phyloP scores from a whole-genome alignment of 1,140 invertebrate species.

The Bombus sibiricus region DNA sequence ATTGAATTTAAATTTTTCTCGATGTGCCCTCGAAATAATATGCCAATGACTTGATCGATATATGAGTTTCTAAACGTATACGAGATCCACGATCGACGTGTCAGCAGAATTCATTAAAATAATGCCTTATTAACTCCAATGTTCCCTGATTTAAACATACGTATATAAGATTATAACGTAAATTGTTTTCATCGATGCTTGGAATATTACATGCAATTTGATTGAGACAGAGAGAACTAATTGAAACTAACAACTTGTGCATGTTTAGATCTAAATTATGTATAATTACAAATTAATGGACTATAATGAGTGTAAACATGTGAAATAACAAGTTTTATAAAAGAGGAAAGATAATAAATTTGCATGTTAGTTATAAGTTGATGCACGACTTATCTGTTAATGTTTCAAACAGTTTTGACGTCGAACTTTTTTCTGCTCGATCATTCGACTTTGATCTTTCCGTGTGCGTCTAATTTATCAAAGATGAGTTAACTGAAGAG shows the following conservation, averaged over 20 bases:
- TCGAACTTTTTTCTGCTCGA: neutral
- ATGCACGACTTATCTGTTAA: neutral
- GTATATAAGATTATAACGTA: neutral
- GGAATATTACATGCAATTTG: neutral
- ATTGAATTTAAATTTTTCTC: neutral
- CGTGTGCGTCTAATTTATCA: neutral
- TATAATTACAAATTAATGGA: neutral
- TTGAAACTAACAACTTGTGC: neutral
- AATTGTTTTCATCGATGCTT: neutral
- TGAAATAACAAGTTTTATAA: neutral
- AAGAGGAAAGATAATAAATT: neutral
- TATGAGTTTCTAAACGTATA: neutral
- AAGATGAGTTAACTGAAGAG: neutral
- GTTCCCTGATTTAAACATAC: neutral
- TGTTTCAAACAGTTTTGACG: neutral
- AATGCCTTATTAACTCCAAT: neutral
- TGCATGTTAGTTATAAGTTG: slow-evolving; percentile 9
- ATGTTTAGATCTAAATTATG: neutral
- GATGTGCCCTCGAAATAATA: neutral
- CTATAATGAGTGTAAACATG: neutral
- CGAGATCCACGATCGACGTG: neutral
- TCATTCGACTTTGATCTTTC: neutral
- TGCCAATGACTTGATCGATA: neutral
- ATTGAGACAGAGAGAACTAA: neutral
- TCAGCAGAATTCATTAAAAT: neutral